Evolutionary conservation across 2,113 vertebrate genomes (phyloP).

Genomic region (Peromyscus leucopus): DNA sequence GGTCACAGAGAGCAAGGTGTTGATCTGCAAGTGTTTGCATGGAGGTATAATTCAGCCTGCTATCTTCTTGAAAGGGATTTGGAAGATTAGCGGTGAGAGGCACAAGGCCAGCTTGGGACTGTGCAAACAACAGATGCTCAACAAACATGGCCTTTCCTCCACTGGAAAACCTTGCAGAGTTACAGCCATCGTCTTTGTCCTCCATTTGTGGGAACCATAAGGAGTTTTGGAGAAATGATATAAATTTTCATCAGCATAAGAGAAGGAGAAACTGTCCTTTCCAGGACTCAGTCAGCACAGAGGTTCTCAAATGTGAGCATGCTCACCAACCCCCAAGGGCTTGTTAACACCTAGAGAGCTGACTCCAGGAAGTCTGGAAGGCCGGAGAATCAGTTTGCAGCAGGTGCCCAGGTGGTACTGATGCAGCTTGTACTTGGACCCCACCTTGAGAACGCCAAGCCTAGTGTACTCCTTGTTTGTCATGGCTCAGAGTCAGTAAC

Average conservation of each 20-base stretch:
- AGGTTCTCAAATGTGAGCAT: neutral
- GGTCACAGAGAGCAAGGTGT: neutral
- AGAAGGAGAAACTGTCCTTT: neutral
- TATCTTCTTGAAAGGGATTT: neutral
- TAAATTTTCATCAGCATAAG: neutral
- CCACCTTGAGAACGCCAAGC: neutral
- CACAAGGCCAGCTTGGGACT: neutral
- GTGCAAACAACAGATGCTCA: rapidly evolving
- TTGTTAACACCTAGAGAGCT: neutral
- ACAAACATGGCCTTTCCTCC: neutral
- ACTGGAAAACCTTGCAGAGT: neutral
- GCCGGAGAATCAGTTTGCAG: neutral
- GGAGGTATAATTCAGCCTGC: no score
- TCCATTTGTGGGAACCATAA: neutral
- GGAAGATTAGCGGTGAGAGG: neutral
- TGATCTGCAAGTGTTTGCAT: neutral
- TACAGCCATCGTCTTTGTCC: no score
- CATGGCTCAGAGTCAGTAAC: neutral
- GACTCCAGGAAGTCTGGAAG: neutral
- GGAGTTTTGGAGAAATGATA: neutral
- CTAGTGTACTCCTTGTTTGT: neutral
- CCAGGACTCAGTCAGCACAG: rapidly evolving
- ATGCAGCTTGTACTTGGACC: neutral
- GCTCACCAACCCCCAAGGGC: neutral
- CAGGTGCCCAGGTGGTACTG: neutral